phyloP scores from a whole-genome alignment of 1,140 invertebrate genomes.

The Aphelenchoides avenae region DNA sequence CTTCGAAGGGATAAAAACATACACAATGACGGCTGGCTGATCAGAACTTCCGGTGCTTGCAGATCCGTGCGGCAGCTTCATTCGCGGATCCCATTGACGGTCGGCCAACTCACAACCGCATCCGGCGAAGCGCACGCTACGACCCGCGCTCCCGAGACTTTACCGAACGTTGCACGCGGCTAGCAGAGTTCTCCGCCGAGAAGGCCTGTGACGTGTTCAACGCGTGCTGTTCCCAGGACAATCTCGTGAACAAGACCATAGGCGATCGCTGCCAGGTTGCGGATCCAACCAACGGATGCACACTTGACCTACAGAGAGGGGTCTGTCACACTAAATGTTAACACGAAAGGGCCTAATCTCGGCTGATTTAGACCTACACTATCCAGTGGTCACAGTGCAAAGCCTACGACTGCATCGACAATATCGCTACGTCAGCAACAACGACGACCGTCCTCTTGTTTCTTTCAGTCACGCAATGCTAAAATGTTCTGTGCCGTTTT shows the following conservation, averaged over 20 bases:
- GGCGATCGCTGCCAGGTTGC: slow-evolving; percentile 20
- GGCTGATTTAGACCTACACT: slow-evolving; percentile 10
- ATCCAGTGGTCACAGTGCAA: slow-evolving; percentile 30
- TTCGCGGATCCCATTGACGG: too few species aligned
- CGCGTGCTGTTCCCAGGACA: slow-evolving; percentile 23
- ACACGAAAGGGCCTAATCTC: background rate
- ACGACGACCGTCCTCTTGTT: slow-evolving; percentile 21
- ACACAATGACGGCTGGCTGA: too few species aligned
- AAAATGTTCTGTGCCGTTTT: too few species aligned
- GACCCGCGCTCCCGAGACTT: slow-evolving; percentile 17
- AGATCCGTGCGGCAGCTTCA: too few species aligned
- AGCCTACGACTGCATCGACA: slow-evolving; percentile 34
- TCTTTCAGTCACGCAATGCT: too few species aligned
- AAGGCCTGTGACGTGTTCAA: slow-evolving; percentile 28
- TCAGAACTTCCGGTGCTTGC: too few species aligned
- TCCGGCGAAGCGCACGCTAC: background rate
- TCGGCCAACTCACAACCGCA: background rate
- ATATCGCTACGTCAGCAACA: slow-evolving; percentile 28
- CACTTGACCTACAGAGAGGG: slow-evolving; percentile 1
- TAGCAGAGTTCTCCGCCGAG: slow-evolving; percentile 22
- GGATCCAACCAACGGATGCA: slow-evolving; percentile 30
- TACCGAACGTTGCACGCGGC: slow-evolving; percentile 18
- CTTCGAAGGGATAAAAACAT: too few species aligned
- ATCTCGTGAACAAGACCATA: slow-evolving; percentile 26
- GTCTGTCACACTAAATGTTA: background rate